Conservation (phyloP, 2,113 vertebrate species). For the Esox niger region DNA sequence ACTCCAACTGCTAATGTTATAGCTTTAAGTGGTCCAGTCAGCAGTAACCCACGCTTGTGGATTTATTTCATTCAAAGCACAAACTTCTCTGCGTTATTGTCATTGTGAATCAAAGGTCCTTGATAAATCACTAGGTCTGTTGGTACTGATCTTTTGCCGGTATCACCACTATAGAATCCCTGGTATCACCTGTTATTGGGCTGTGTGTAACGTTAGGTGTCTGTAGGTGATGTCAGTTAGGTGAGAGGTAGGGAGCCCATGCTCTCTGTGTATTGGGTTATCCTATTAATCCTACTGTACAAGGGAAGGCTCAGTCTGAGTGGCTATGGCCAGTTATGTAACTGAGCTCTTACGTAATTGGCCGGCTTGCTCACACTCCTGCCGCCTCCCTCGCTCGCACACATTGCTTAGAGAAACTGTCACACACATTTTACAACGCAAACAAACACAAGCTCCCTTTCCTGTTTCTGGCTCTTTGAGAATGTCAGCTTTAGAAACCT, state of each 20-base stretch:
- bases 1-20: no score
- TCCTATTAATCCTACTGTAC: slow-evolving; percentile 33
- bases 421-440: not conserved
- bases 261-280: slow-evolving; percentile 11
- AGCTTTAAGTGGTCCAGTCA: no score
- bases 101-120: no score
- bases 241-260: not conserved
- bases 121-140: not conserved
- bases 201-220: no score
- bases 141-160: no score
- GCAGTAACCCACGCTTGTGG: no score
- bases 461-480: no score
- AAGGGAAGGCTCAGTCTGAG: slow-evolving; percentile 11
- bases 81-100: no score
- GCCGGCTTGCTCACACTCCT: not conserved
- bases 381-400: not conserved
- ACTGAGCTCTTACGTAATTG: slow-evolving; percentile 41
- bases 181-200: no score
- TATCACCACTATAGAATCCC: no score
- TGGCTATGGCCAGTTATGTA: slow-evolving; percentile 29
- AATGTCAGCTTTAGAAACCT: no score
- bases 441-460: not conserved
- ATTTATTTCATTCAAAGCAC: no score
- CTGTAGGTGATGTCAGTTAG: slow-evolving; percentile 16
- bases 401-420: not conserved